Base-by-base conservation (phyloP, 2,888 invertebrate species). In the Synanthedon vespiformis region DNA sequence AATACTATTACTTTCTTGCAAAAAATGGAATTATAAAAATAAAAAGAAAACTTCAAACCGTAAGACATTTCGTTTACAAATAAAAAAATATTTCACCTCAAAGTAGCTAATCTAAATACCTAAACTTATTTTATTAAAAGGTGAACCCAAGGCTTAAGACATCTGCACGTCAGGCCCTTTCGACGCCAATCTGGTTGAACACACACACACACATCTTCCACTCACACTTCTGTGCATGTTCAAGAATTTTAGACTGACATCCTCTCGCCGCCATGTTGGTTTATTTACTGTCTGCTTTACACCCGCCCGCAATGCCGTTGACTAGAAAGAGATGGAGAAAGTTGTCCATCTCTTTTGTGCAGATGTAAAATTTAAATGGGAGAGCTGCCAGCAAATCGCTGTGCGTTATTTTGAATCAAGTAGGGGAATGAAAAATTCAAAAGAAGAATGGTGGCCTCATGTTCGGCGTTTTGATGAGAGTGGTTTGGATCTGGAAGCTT, bases 251-350 rank as follows among this genome's bases (percentile, higher is more conserved):
- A 55, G 57, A 60, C 67, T 66, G 70, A 74, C 68, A 68, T 66
- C 67, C 68, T 65, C 70, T 65, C 70, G 72, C 68, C 81, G 84
- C 85, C 84, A 84, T 84, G 70, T 83, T 84, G 77, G 72, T 80
- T 77, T 68, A 63, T 68, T 60, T 60, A 59, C 67, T 64, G 60
- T 83, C 82, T 72, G 74, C 58, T 83, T 53, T 64, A 27, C 48
- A 40, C 8, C 18, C 40, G 40, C 16, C 40, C 50, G 53, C 50
- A 44, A 16, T 14, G 55, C 13, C 22, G 48, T 44, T 50, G 56
- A 62, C 67, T 56, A 48, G 54, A 53, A 54, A 61, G 69, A 72
- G 67, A 66, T 61, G 64, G 65, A 67, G 63, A 60, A 59, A 61
- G 53, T 61, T 58, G 52, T 55, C 60, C 67, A 67, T 74, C 80